Evolutionary conservation across 2,888 invertebrate genomes (phyloP).

Genomic region (Athalia circularis): DNA sequence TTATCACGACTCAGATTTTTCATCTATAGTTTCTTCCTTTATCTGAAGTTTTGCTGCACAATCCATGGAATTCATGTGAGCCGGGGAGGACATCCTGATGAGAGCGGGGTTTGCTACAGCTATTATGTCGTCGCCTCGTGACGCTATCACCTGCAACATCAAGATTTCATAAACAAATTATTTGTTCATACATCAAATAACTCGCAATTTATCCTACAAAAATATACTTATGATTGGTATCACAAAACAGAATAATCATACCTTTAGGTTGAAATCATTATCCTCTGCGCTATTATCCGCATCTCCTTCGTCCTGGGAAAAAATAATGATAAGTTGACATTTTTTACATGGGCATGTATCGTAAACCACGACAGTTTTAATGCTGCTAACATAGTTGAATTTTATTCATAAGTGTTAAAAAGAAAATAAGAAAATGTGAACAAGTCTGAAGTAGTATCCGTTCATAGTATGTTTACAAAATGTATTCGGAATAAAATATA

Average conservation of each 20-base stretch:
- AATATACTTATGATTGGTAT: not conserved
- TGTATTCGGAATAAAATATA: not conserved
- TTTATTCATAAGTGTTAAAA: slow-evolving; percentile 18
- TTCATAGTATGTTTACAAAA: not conserved
- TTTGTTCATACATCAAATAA: not conserved
- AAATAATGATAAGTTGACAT: slow-evolving; percentile 2
- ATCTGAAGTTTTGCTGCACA: slow-evolving; percentile 67
- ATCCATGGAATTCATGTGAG: slow-evolving; percentile 61
- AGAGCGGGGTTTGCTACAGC: slow-evolving; percentile 92
- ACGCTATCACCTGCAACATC: slow-evolving; percentile 83
- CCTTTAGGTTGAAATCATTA: slow-evolving; percentile 71
- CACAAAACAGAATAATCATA: slow-evolving; percentile 46
- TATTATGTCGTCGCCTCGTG: slow-evolving; percentile 90
- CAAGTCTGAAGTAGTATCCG: not conserved
- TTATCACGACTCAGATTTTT: slow-evolving; percentile 70
- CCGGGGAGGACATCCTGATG: slow-evolving; percentile 75
- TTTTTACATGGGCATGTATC: slow-evolving; percentile 1
- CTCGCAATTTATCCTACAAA: too few relatives aligned
- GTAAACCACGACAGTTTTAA: not conserved
- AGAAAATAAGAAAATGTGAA: not conserved
- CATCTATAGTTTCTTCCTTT: slow-evolving; percentile 71
- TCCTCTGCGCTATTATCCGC: slow-evolving; percentile 70
- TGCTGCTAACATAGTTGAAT: not conserved
- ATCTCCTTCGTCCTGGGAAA: slow-evolving; percentile 67
- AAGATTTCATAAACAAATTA: not conserved